phyloP scores from a whole-genome alignment of 2,113 vertebrate species.

The Cettia cetti region DNA sequence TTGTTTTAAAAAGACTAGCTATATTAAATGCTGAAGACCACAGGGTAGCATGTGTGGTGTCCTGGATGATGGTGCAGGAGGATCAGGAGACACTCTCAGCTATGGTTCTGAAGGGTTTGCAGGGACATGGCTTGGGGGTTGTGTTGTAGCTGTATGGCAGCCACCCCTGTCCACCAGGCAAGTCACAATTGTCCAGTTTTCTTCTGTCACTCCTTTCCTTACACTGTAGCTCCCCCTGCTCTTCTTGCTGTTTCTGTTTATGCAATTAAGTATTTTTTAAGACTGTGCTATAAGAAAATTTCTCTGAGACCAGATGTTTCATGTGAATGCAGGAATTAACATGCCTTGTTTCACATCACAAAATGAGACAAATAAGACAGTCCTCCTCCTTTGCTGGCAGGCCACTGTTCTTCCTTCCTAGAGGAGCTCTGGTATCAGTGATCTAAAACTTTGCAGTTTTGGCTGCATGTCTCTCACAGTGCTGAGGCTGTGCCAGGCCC shows the following conservation, averaged over 20 bases:
- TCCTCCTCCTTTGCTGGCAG: background rate
- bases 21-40: background rate
- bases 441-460: background rate
- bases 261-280: background rate
- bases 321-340: background rate
- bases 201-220: background rate
- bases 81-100: background rate
- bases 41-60: background rate
- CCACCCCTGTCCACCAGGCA: background rate
- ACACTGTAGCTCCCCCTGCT: background rate
- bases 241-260: background rate
- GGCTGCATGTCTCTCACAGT: fast-evolving
- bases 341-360: background rate
- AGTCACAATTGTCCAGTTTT: background rate
- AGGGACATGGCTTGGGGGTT: background rate
- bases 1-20: background rate
- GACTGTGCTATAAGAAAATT: background rate
- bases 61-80: background rate
- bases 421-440: background rate
- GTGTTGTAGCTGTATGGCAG: too few relatives aligned
- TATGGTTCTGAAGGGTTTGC: background rate
- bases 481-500: background rate
- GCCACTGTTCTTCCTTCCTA: background rate
- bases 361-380: background rate
- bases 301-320: background rate